phyloP scores from a whole-genome alignment of 2,797 vertebrate genomes.

The Scolopax bukidnonensis region DNA sequence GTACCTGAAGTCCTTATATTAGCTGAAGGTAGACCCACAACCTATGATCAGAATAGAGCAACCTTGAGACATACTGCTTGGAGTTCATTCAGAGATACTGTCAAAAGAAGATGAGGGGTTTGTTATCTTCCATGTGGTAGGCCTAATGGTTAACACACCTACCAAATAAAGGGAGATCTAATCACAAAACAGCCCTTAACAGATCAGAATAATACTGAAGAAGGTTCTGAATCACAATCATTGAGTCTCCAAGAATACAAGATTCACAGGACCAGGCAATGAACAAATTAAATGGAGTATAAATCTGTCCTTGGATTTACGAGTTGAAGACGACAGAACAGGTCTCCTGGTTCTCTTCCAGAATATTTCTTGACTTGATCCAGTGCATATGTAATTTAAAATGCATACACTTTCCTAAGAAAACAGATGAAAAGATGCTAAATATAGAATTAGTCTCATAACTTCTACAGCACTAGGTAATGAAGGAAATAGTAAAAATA shows the following conservation, averaged over 20 bases:
- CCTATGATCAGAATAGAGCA: not conserved
- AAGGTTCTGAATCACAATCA: not conserved
- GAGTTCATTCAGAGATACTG: not conserved
- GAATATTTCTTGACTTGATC: not conserved
- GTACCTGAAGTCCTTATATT: not conserved
- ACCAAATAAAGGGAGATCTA: not conserved
- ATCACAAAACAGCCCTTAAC: not conserved
- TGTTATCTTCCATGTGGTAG: not conserved
- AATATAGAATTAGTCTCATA: not conserved
- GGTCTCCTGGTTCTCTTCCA: not conserved
- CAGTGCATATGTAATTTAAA: not conserved
- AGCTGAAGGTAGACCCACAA: not conserved
- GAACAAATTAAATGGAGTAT: not conserved
- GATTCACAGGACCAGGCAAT: not conserved
- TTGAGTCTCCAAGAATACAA: not conserved
- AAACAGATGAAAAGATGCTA: not conserved
- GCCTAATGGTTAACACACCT: not conserved
- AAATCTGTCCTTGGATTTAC: not conserved
- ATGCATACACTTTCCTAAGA: not conserved
- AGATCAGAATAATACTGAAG: not conserved
- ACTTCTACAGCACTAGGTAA: slow-evolving; percentile 1
- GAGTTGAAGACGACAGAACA: not conserved
- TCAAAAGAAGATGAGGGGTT: not conserved
- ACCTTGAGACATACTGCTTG: not conserved
- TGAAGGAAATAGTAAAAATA: not conserved